These are phyloP conservation scores for Aphelinus atriplicis DNA, from an alignment of 1,140 invertebrate species.

Conservation along the genomic window DNA sequence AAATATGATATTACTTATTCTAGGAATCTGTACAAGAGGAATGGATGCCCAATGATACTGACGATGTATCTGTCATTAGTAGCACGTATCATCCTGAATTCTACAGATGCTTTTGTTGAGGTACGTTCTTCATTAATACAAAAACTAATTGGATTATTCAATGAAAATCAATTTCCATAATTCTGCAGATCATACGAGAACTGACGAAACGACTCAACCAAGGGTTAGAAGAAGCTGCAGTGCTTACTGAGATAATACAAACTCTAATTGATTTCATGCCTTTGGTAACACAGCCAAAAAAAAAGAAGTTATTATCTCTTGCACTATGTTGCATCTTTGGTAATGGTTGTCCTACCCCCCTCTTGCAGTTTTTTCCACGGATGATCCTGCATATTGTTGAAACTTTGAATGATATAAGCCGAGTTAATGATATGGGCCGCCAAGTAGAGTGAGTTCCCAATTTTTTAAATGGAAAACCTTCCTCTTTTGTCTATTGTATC, in stretches of 20 bases:
- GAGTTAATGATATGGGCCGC: conserved; percentile 74
- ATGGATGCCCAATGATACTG: conserved; percentile 78
- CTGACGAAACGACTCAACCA: conserved; percentile 55
- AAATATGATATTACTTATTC: conserved; percentile 35
- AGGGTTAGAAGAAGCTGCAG: conserved; percentile 65
- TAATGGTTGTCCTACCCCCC: conserved; percentile 70
- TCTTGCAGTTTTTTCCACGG: conserved; percentile 78
- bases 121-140: conserved; percentile 26
- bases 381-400: conserved; percentile 84
- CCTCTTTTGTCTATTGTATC: not conserved
- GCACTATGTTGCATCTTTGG: conserved; percentile 83
- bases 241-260: conserved; percentile 77
- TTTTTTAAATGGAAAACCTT: conserved; percentile 15
- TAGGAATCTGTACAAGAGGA: conserved; percentile 72
- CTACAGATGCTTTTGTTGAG: conserved; percentile 68
- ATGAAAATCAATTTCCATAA: conserved; percentile 4
- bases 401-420: conserved; percentile 87
- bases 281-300: conserved; percentile 79
- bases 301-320: conserved; percentile 80
- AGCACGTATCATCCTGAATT: conserved; percentile 79
- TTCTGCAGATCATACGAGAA: conserved; percentile 64
- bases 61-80: conserved; percentile 81
- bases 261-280: conserved; percentile 85
- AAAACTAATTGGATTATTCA: not conserved
- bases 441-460: conserved; percentile 73